Evolutionary conservation across 2,888 invertebrate genomes (phyloP).

Genomic region (Trissonchulus latispiculum): DNA sequence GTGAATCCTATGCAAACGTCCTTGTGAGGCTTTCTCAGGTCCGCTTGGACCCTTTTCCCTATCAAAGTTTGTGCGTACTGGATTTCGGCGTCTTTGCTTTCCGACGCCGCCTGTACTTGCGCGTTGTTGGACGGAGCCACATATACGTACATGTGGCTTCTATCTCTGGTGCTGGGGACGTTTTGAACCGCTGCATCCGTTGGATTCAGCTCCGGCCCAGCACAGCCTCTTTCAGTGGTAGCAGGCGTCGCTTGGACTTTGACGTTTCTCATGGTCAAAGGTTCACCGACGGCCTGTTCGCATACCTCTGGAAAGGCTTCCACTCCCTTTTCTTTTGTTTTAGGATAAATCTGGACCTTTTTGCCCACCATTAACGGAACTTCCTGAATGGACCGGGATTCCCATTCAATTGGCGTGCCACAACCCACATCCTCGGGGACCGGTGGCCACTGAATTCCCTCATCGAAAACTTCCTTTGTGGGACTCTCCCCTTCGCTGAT

Average conservation of each 20-base stretch:
- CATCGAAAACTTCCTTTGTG: not conserved
- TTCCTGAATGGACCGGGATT: not conserved
- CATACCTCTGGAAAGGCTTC: not conserved
- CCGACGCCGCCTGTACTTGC: not conserved
- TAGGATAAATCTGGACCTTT: not conserved
- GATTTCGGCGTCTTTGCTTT: not conserved
- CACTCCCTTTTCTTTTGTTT: not conserved
- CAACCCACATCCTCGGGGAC: not conserved
- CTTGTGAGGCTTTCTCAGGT: not conserved
- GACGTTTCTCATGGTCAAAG: not conserved
- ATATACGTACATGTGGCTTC: not conserved
- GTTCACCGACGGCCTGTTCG: not conserved
- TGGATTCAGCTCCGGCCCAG: not conserved
- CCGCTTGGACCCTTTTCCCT: not conserved
- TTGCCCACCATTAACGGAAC: not conserved
- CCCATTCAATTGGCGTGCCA: not conserved
- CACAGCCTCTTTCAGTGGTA: not conserved
- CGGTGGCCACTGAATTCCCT: not conserved
- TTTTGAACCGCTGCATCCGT: not conserved
- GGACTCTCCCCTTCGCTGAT: not conserved
- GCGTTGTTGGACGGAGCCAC: not conserved
- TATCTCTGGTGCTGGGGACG: not conserved
- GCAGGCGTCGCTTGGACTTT: not conserved
- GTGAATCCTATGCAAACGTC: not conserved
- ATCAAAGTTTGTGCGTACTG: not conserved